Base-by-base conservation (phyloP, 2,888 invertebrate genomes). In the Urechis unicinctus region DNA sequence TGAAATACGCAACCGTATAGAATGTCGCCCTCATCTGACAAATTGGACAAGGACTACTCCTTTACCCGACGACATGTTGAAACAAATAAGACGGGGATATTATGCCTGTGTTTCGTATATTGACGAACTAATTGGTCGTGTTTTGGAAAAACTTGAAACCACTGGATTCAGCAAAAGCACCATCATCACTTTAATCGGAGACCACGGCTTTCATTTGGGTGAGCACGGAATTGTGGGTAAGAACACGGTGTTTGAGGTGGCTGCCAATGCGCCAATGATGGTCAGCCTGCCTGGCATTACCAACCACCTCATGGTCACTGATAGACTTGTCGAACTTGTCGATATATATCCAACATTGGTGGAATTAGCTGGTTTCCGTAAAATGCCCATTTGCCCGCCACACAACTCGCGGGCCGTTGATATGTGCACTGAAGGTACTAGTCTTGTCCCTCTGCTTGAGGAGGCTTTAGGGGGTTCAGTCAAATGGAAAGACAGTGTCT, bases 261-360 rank as follows among this genome's bases (percentile, higher is more conserved):
- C 91, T 0, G 79, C 88, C 13, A 83, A 83, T 64, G 89, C 91
- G 1, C 93, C 92, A 0, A 75, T 93, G 21, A 82, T 92, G 53
- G 81, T 92, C 50, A 83, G 83, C 53, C 81, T 85, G 36, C 90
- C 91, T 0, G 81, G 81, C 42, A 67, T 84, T 28, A 77, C 58
- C 3, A n/a, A 45, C 41, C 6, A 5, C 6, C 13, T 13, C 6
- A 21, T 6, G 5, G n/a, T 22, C 6, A 36, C 30, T 21, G 21
- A 44, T 21, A 47, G 41, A 25, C 47, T 75, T 5, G 87, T 88
- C 0, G 92, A 93, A 79, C 77, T 92, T 1, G 81, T 92, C 0
- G 92, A 93, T 71, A 75, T 93, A 62, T 92, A 91, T 73, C 91
- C 92, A 2, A 91, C 92, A 0, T 70, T 93, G 52, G 85, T 85